Evolutionary conservation across 2,888 invertebrate species (phyloP), one percentile per base, ranked within the genome.

Genomic region (Sinelater perroti): DNA sequence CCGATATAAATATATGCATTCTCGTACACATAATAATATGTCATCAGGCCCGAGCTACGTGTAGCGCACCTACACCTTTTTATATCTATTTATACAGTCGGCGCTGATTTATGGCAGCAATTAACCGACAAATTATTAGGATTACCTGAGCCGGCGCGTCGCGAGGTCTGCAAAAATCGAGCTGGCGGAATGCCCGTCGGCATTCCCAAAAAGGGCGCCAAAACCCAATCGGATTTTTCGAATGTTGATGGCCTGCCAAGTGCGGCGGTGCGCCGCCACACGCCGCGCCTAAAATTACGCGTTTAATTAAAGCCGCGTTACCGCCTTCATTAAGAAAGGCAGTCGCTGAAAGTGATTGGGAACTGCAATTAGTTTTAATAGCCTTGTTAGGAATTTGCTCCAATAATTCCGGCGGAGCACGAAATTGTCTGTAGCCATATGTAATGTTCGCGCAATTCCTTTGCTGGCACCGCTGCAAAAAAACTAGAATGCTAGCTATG

Each of bases 331-430:
- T 50, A 50, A 36, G 6, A 38, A 17, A 7, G 50, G 36, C 38
- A 38, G 24, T 50, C 17, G 36, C 38, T 50, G 50, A 35, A 26
- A 50, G 50, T 38, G 24, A 36, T 50, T 17, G 50, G 50, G 50
- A 38, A 38, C 28, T 36, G 36, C 18, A 50, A 50, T 50, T 50
- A 56, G 49, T 42, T 49, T 40, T 40, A 40, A 40, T 40, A 40
- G 40, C 40, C 40, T 40, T 40, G 40, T 40, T 40, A 40, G 40
- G 40, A 40, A 40, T 40, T 40, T 24, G 40, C 14, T 40, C 40
- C 11, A 40, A 24, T 40, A 40, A 40, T 40, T 40, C 24, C 24
- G 8, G 24, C 13, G 13, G 40, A 40, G 6, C n/a, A 13, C 40
- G 13, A 40, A 21, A 24, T 40, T 40, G 16, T 24, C 16, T 40